Base-by-base conservation (phyloP, 1,140 invertebrate genomes). In the Thalassaphorura encarpata region DNA sequence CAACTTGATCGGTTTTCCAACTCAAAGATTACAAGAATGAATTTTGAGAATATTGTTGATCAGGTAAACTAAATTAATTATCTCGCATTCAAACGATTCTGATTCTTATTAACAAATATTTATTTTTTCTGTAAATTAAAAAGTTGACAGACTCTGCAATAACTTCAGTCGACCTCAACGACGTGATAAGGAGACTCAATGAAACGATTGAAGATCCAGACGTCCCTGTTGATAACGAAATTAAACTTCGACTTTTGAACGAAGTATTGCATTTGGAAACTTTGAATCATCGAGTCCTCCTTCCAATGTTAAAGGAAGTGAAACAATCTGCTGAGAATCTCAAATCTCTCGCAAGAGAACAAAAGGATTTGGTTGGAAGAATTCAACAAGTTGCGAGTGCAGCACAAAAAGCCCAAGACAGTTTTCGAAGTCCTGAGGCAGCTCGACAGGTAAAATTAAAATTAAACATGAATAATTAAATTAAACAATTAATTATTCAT, bases 221-320 rank as follows among this genome's bases (percentile, higher is more conserved):
- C 31, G 27, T 16, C 28, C 5, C n/a, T 21, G 50, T 60, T 27
- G 13, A 5, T 16, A 40, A 50, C n/a, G 42, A 54, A 26, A 29
- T 63, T 8, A 54, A 43, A 47, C 47, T 29, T 8, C n/a, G 47
- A 1, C 51, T 63, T 6, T 6, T 31, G 31, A 60, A 56, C 29
- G 51, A 56, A 41, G 48, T 63, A 4, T 13, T 63, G 41, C 24
- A 48, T 33, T 45, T 63, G n/a, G 50, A 56, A 55, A n/a, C 39
- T 19, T 19, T 57, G 2, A 49, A 63, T 23, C 41, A 28, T 8
- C n/a, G 45, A 18, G 19, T 60, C 2, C 23, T 60, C 2, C 36
- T 21, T 16, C 61, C 61, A 50, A 63, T 63, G 61, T 21, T 63
- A 21, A 28, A 36, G 1, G 57, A 59, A 24, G 54, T 63, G 0